Evolutionary conservation across 2,113 vertebrate species (phyloP).

Genomic region (Thryonomys swinderianus): DNA sequence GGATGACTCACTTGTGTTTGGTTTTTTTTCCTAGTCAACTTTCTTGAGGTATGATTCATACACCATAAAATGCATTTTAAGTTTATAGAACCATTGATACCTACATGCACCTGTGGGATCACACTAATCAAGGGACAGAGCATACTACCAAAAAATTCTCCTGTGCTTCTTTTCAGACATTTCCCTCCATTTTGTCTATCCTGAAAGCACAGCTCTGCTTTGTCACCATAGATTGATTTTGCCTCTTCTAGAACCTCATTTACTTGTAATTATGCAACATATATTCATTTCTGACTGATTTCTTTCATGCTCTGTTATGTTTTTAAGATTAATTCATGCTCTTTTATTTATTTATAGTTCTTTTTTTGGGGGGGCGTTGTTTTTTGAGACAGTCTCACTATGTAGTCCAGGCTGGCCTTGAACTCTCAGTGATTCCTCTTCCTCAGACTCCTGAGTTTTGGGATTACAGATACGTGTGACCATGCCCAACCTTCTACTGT

Average conservation of each 20-base stretch:
- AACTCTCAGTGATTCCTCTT: background rate
- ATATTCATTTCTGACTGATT: background rate
- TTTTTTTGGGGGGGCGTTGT: background rate
- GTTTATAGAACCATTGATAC: background rate
- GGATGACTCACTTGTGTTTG: background rate
- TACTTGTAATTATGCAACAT: background rate
- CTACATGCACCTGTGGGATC: too few relatives aligned
- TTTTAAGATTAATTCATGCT: background rate
- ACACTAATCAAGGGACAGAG: background rate
- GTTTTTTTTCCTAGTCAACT: background rate
- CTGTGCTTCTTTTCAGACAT: background rate
- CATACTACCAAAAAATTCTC: background rate
- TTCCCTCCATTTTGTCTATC: background rate
- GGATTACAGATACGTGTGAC: background rate
- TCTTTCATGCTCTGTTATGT: background rate
- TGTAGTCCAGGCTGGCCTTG: background rate
- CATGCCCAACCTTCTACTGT: background rate
- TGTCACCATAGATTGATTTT: background rate
- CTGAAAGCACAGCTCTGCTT: background rate
- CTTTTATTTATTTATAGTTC: background rate
- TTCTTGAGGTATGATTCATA: background rate
- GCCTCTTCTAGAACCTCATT: background rate
- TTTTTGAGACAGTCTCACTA: background rate
- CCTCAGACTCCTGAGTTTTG: background rate
- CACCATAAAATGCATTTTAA: background rate